These are phyloP conservation scores for Pangasius larnaudii DNA, from an alignment of 2,797 vertebrate genomes.

Conservation along the genomic window DNA sequence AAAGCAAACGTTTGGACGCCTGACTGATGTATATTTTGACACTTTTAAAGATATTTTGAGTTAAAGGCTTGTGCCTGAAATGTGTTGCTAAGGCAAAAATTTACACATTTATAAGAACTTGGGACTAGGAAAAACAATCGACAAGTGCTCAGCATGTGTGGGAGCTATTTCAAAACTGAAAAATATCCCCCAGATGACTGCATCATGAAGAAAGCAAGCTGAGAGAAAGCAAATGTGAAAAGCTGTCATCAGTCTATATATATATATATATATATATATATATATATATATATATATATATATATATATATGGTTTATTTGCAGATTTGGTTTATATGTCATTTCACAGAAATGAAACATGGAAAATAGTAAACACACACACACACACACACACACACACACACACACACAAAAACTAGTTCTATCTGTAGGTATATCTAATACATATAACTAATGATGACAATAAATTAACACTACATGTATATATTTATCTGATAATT, in stretches of 20 bases:
- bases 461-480: not conserved
- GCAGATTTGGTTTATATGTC: not conserved
- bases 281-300: not conserved
- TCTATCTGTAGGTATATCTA: not conserved
- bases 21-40: not conserved
- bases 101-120: not conserved
- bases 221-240: not conserved
- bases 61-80: not conserved
- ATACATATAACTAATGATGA: not conserved
- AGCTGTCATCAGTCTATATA: not conserved
- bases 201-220: not conserved
- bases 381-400: not conserved
- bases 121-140: not conserved
- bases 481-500: not conserved
- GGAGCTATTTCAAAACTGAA: not conserved
- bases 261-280: not conserved
- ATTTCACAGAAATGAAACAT: not conserved
- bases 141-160: constrained; percentile 13
- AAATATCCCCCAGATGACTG: constrained; percentile 7
- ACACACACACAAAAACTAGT: no score
- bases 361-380: not conserved
- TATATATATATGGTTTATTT: not conserved
- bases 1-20: not conserved
- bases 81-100: not conserved
- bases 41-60: not conserved